Evolutionary conservation across 2,797 vertebrate genomes (phyloP).

Genomic region (Ctenopoma multispine): DNA sequence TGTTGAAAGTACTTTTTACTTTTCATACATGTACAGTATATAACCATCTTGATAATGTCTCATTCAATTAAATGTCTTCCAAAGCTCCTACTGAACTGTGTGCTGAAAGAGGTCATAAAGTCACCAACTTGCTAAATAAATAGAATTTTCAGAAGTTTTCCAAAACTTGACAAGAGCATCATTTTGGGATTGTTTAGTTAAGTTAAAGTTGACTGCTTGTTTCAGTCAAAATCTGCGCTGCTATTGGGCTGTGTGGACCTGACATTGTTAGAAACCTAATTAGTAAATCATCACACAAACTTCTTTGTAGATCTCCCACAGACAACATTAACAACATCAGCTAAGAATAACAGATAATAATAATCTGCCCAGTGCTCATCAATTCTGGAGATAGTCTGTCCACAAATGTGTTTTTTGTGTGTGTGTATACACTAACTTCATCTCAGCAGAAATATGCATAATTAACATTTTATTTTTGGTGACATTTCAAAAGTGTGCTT

Average conservation of each 20-base stretch:
- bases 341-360: constrained; percentile 14
- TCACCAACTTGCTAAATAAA: not conserved
- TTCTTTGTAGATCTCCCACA: constrained; percentile 9
- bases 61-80: not conserved
- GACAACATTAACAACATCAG: constrained; percentile 9
- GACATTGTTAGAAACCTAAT: constrained; percentile 16
- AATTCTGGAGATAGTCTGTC: constrained; percentile 2
- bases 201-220: not conserved
- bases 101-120: constrained; percentile 17
- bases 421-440: constrained; percentile 3
- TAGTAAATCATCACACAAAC: constrained; percentile 23
- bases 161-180: not conserved
- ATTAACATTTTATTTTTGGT: constrained; percentile 50
- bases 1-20: not conserved
- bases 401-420: not conserved
- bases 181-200: not conserved
- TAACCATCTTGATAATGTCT: not conserved
- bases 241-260: constrained; percentile 8
- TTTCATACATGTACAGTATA: not conserved
- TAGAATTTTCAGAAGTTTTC: not conserved
- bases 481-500: constrained; percentile 39
- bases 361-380: not conserved
- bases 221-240: constrained; percentile 2
- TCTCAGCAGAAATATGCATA: constrained; percentile 26
- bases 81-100: too few relatives aligned